A percentile compares a stretch with the other conserved stretches of the same genome.
Evolutionary conservation across 2,888 invertebrate genomes (phyloP).

Genomic region (Trichopria drosophilae): DNA sequence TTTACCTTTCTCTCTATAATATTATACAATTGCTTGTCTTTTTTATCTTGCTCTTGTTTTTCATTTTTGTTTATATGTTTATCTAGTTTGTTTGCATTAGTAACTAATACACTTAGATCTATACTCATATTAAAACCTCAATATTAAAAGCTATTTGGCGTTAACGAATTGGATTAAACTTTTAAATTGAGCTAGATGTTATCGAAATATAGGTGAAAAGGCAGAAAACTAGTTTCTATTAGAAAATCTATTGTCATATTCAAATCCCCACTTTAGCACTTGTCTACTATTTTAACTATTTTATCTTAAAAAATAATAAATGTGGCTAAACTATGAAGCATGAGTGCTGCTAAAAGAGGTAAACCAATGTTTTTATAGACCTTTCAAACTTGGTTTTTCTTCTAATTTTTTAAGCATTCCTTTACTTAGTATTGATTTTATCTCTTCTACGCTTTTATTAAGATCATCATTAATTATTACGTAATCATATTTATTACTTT

Average conservation of each 20-base stretch:
- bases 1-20: slow-evolving; percentile 20
- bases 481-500: slow-evolving; percentile 26
- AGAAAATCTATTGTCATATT: slow-evolving; percentile 22
- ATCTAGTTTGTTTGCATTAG: slow-evolving; percentile 15
- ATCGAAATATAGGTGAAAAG: slow-evolving; percentile 17
- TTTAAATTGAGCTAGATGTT: slow-evolving; percentile 17
- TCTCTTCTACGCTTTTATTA: slow-evolving; percentile 27
- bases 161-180: slow-evolving; percentile 8
- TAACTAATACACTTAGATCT: slow-evolving; percentile 18
- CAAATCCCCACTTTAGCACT: slow-evolving; percentile 23
- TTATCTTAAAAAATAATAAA: slow-evolving; percentile 26
- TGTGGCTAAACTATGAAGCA: slow-evolving; percentile 24
- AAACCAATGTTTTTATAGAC: slow-evolving; percentile 20
- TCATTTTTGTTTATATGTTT: slow-evolving; percentile 15
- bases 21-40: slow-evolving; percentile 17
- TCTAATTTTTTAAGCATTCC: slow-evolving; percentile 23
- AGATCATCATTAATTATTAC: slow-evolving; percentile 27
- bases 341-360: slow-evolving; percentile 20
- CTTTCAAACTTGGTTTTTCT: slow-evolving; percentile 26
- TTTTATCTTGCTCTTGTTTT: slow-evolving; percentile 16
- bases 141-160: slow-evolving; percentile 21
- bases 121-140: slow-evolving; percentile 21
- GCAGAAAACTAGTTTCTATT: slow-evolving; percentile 23
- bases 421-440: slow-evolving; percentile 27
- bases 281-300: slow-evolving; percentile 27